phyloP scores from a whole-genome alignment of 2,888 invertebrate genomes.

The Patella ulyssiponensis region DNA sequence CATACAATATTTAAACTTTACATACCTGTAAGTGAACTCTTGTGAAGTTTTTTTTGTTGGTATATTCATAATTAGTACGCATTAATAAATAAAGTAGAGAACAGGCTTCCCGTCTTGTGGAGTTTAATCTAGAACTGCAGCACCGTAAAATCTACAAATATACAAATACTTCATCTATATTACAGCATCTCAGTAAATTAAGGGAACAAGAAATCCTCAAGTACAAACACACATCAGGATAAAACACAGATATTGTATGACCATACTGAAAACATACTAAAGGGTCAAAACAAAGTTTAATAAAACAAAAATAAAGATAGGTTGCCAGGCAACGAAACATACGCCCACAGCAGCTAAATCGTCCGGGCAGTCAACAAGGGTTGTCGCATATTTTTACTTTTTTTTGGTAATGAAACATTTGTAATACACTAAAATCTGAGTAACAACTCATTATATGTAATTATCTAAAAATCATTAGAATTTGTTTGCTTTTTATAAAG shows the following conservation, averaged over 20 bases:
- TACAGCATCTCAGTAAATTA: neutral
- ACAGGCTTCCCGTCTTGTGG: constrained; percentile 90
- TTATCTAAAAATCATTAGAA: too few species aligned
- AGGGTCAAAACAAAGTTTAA: too few species aligned
- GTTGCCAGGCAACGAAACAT: too few species aligned
- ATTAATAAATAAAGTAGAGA: constrained; percentile 92
- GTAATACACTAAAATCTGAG: too few species aligned
- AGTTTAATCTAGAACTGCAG: constrained; percentile 88
- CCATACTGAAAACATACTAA: too few species aligned
- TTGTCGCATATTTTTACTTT: too few species aligned
- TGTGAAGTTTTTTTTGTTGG: constrained; percentile 85
- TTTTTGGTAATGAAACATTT: too few species aligned
- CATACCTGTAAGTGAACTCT: constrained; percentile 88
- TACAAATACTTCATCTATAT: neutral
- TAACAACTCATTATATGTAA: too few species aligned
- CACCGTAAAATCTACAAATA: constrained; percentile 77
- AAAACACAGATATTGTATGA: neutral
- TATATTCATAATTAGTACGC: constrained; percentile 94
- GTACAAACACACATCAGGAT: neutral
- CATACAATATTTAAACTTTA: constrained; percentile 1
- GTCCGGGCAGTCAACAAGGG: too few species aligned
- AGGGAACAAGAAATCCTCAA: neutral
- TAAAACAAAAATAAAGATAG: too few species aligned
- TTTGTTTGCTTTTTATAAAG: too few species aligned
- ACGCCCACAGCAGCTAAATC: too few species aligned